Conservation (phyloP, 2,888 invertebrate genomes). For the Nymphalis polychloros region DNA sequence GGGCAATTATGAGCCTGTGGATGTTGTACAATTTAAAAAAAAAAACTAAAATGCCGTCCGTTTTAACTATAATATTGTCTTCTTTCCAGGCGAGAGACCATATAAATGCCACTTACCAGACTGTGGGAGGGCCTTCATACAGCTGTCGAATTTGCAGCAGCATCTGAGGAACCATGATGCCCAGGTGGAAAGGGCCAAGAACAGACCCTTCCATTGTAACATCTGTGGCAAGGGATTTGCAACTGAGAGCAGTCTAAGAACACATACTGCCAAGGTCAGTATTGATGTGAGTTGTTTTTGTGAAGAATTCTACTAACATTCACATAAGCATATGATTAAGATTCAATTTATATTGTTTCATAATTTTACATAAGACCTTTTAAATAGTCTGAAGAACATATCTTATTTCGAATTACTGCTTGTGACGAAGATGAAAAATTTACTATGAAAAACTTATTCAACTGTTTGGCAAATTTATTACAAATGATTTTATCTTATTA, state of each 20-base stretch:
- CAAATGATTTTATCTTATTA: too few relatives aligned
- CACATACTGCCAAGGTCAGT: constrained; percentile 98
- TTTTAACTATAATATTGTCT: constrained; percentile 18
- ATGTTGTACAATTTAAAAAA: too few relatives aligned
- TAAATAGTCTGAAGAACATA: too few relatives aligned
- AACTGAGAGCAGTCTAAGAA: constrained; percentile 96
- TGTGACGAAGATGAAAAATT: too few relatives aligned
- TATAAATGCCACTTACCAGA: constrained; percentile 98
- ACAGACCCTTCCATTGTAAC: constrained; percentile 96
- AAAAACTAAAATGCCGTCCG: neutral
- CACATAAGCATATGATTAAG: too few relatives aligned
- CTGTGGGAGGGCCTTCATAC: constrained; percentile 97
- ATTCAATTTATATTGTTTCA: neutral
- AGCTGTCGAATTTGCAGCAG: constrained; percentile 97
- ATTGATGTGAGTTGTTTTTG: constrained; percentile 38
- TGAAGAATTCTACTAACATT: neutral
- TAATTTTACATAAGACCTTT: too few relatives aligned
- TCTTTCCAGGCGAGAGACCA: constrained; percentile 92
- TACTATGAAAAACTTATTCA: too few relatives aligned
- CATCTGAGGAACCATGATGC: constrained; percentile 98
- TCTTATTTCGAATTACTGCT: too few relatives aligned
- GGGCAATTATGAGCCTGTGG: too few relatives aligned
- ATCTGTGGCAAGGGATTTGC: constrained; percentile 98
- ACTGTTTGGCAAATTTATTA: too few relatives aligned
- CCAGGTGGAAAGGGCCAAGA: constrained; percentile 96